A percentile compares a stretch with the other conserved stretches of the same genome.
phyloP scores from a whole-genome alignment of 2,888 invertebrate genomes.

The Cotesia congregata region DNA sequence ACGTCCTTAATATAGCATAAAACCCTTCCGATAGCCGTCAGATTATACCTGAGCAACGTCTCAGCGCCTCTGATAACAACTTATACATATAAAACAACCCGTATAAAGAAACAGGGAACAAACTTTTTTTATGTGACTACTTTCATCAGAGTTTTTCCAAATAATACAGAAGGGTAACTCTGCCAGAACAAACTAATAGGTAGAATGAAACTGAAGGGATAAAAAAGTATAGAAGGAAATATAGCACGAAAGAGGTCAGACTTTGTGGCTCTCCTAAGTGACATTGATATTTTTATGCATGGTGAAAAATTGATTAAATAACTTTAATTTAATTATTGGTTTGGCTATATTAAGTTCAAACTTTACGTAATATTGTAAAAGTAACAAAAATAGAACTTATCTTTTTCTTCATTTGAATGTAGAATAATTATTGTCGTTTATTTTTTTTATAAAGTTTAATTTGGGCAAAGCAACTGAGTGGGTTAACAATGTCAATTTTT shows the following conservation, averaged over 20 bases:
- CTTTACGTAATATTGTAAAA: no score
- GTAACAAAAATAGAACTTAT: no score
- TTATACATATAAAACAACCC: background rate
- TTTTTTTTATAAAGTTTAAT: no score
- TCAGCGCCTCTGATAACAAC: background rate
- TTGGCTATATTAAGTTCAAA: no score
- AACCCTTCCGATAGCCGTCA: background rate
- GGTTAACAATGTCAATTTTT: no score
- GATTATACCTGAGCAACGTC: background rate
- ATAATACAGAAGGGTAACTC: background rate
- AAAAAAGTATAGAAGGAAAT: conserved; percentile 37
- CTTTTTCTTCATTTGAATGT: no score
- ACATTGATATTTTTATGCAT: background rate
- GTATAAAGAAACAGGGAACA: background rate
- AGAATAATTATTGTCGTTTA: no score
- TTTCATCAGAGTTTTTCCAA: background rate
- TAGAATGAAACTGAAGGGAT: conserved; percentile 12
- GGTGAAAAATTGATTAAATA: background rate
- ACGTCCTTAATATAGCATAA: background rate
- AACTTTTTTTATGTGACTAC: background rate
- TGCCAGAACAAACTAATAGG: background rate
- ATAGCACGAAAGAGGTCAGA: conserved; percentile 40
- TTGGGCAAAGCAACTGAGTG: no score
- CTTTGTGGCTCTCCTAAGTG: conserved; percentile 25
- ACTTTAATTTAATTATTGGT: background rate